A percentile compares a stretch with the other conserved stretches of the same genome.
Evolutionary conservation across 1,140 invertebrate genomes (phyloP).

Genomic region (Ctenoplectra terminalis): DNA sequence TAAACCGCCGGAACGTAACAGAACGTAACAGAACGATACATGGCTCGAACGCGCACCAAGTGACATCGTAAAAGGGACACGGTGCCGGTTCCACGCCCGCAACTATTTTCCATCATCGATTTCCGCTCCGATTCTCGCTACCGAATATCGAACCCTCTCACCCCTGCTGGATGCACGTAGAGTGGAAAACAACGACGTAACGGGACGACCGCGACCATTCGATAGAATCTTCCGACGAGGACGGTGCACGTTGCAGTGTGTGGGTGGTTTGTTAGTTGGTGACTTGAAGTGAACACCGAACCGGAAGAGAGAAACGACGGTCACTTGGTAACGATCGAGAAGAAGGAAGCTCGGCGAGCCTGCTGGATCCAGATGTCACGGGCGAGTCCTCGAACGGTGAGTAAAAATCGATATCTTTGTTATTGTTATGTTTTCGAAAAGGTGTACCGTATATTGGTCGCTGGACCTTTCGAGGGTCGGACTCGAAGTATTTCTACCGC

Average conservation of each 20-base stretch:
- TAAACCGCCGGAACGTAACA: conserved; percentile 36
- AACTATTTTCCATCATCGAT: neutral
- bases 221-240: conserved; percentile 1
- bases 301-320: neutral
- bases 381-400: conserved; percentile 57
- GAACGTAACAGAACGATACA: conserved; percentile 27
- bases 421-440: neutral
- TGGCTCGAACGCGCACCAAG: neutral
- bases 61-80: neutral
- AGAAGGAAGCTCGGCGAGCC: neutral
- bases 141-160: neutral
- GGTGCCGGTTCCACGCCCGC: neutral
- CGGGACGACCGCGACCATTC: neutral
- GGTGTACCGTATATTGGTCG: too few species aligned
- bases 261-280: conserved; percentile 64
- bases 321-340: neutral
- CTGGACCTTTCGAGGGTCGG: neutral
- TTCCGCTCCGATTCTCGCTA: neutral
- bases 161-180: neutral
- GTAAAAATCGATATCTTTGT: conserved; percentile 19
- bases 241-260: conserved; percentile 44
- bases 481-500: too few species aligned
- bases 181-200: neutral
- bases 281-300: conserved; percentile 55
- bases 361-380: conserved; percentile 59